Evolutionary conservation across 2,888 invertebrate genomes (phyloP), one percentile per base, ranked within the genome.

Genomic region (Idaea aversata): DNA sequence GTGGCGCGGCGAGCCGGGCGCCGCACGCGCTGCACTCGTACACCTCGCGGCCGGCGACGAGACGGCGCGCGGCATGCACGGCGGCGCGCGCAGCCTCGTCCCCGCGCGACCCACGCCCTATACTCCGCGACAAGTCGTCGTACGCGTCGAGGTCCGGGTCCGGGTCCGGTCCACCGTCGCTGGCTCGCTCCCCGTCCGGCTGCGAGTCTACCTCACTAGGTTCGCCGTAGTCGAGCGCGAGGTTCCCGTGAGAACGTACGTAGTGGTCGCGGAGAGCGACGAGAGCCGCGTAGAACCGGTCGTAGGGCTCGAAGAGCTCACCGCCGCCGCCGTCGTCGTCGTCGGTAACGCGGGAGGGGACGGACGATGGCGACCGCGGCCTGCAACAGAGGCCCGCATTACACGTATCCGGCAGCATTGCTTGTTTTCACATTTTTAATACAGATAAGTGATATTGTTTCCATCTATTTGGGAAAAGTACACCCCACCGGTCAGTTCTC

Each of bases 21-120:
- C 94, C 94, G 77, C 95, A 95, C 15, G 89, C 84, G 59, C 84
- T 86, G 75, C 95, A 95, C 61, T 91, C 89, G 77, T 94, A 95
- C 74, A 89, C 94, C 7, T 91, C 81, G 68, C 93, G 93, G 0
- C 94, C 94, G 74, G 94, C 90, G 0, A 90, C 79, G 62, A 92
- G 93, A 5, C 74, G 77, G 66, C 81, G 87, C 63, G 79, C 90
- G 60, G 79, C 78, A 36, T 71, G 76, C 6, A 90, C 74, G 67
- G 88, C 88, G 10, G 68, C 63, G 5, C 93, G 81, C n/a, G 88
- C 87, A 62, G 75, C 80, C 4, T 82, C 84, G 70, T 90, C 88
- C 81, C 88, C 81, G 15, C 82, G 75, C 70, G 85, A 86, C 60
- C 82, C 81, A 10, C 91, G 78, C 88, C 36, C 83, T 87, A 73